Evolutionary conservation across 1,140 invertebrate genomes (phyloP).

Genomic region (Protaetia brevitarsis): DNA sequence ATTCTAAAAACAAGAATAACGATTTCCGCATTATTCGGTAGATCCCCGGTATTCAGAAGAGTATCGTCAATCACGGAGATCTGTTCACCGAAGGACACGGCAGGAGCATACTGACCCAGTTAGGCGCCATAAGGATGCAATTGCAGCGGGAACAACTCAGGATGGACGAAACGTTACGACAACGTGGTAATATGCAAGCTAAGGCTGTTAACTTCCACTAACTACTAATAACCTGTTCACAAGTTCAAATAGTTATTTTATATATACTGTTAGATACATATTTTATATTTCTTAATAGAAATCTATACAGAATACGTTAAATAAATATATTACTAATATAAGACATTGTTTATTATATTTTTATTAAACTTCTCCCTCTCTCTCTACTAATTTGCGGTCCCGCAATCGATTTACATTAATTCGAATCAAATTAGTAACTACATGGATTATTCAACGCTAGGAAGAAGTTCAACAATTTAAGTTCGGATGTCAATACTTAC

Average conservation of each 20-base stretch:
- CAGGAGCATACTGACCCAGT: constrained; percentile 55
- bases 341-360: background rate
- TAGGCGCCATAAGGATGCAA: constrained; percentile 57
- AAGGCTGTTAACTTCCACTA: constrained; percentile 38
- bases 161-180: constrained; percentile 49
- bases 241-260: constrained; percentile 29
- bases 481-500: too few species aligned
- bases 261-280: constrained; percentile 29
- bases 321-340: constrained; percentile 19
- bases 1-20: background rate
- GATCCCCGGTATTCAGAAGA: constrained; percentile 48
- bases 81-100: constrained; percentile 50
- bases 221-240: constrained; percentile 21
- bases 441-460: too few species aligned
- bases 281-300: constrained; percentile 26
- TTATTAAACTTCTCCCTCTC: background rate
- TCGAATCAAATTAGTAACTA: too few species aligned
- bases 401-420: too few species aligned
- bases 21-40: background rate
- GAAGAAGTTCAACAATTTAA: too few species aligned
- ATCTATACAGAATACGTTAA: constrained; percentile 21
- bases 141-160: constrained; percentile 57
- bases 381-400: too few species aligned
- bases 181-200: constrained; percentile 42
- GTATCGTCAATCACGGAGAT: constrained; percentile 51